Evolutionary conservation across 2,797 vertebrate species (phyloP).

Genomic region (Intellagama lesueurii): DNA sequence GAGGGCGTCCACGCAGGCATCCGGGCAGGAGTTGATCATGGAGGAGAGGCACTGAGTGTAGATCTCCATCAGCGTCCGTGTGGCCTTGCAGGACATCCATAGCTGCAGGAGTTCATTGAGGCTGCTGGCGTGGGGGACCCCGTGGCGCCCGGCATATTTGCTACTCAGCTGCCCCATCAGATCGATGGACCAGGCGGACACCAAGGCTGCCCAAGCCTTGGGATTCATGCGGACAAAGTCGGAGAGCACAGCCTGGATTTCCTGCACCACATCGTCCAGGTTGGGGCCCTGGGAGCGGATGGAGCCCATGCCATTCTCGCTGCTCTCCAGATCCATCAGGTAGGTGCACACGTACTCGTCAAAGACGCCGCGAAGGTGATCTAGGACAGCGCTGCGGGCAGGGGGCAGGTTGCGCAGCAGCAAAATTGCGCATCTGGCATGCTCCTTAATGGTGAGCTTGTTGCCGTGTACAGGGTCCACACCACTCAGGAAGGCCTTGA

Average conservation of each 20-base stretch:
- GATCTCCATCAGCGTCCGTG: slow-evolving; percentile 91
- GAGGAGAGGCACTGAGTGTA: slow-evolving; percentile 93
- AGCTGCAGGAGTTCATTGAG: slow-evolving; percentile 93
- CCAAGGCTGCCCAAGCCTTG: slow-evolving; percentile 90
- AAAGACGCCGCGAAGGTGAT: slow-evolving; percentile 90
- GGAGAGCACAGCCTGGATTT: slow-evolving; percentile 86
- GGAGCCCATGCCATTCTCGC: slow-evolving; percentile 56
- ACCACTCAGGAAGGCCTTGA: slow-evolving; percentile 93
- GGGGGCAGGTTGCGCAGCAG: slow-evolving; percentile 90
- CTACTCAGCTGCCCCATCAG: slow-evolving; percentile 94
- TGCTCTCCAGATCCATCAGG: slow-evolving; percentile 81
- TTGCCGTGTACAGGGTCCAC: slow-evolving; percentile 87
- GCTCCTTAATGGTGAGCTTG: slow-evolving; percentile 88
- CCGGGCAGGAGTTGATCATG: slow-evolving; percentile 91
- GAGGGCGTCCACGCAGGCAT: slow-evolving; percentile 93
- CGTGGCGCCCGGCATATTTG: slow-evolving; percentile 87
- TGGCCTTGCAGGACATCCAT: slow-evolving; percentile 94
- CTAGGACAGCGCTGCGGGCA: slow-evolving; percentile 88
- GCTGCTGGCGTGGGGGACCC: slow-evolving; percentile 88
- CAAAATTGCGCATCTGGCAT: slow-evolving; percentile 90
- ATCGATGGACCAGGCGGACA: slow-evolving; percentile 94
- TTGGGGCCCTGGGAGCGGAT: slow-evolving; percentile 69
- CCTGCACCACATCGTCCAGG: slow-evolving; percentile 79
- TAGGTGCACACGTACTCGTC: slow-evolving; percentile 90
- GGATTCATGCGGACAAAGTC: slow-evolving; percentile 91